Evolutionary conservation across 2,888 invertebrate species (phyloP), one percentile per base, ranked within the genome.

Genomic region (Lottia gigantea): DNA sequence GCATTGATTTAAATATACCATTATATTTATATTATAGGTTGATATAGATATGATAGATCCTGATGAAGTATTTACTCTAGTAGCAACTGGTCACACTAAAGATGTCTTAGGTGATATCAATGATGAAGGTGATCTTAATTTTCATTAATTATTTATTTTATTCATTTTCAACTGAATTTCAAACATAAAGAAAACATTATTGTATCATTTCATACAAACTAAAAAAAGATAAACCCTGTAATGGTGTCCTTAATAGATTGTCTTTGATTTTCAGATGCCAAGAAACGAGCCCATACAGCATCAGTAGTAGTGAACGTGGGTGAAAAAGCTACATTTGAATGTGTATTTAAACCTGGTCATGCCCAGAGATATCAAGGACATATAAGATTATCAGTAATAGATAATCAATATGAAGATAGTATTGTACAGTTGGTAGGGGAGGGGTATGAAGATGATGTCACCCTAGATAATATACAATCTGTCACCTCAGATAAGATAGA

Each of bases 361-460:
- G 76, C 85, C 7, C 83, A 83, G 72, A 78, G 88, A 55, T 87
- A 86, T 19, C 85, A 85, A 74, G 89, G 81, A 15, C 83, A 85
- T 64, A 78, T 92, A 61, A 89, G 89, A 46, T 76, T 92, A 31
- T 87, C 89, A 49, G 89, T 91, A 4, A 83, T 89, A 15, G 90
- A 91, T 78, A 92, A 92, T 87, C 91, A 91, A 63, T 91, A 91
- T 78, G 92, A 92, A 77, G 89, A 90, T 71, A 84, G 89, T n/a
- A 86, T 86, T 46, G 83, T 91, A n/a, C 85, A 88, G 78, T 77
- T 88, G 73, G 86, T 87, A 1, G 91, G 89, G 0, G 90, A 91
- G 74, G 89, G 90, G 26, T 91, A 90, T 76, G 79, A 83, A 62
- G 90, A 90, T 80, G 88, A 89, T 68, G 84, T 91, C 61, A 88